Base-by-base conservation (phyloP, 2,113 vertebrate genomes). In the Pomatostomus ruficeps region DNA sequence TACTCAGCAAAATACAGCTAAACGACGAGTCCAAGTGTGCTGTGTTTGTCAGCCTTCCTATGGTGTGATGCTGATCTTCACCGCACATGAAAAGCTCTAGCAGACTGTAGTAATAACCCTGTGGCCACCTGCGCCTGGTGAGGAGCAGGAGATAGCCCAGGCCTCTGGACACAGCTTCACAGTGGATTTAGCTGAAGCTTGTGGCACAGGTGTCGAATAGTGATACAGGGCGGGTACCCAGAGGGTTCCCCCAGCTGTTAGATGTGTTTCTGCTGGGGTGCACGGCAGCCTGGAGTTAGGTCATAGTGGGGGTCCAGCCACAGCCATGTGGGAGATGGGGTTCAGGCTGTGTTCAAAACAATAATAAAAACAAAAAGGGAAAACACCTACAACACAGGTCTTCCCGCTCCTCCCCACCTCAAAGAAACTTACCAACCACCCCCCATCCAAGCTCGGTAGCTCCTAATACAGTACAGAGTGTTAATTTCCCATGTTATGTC, bases 21-120 rank as follows among this genome's bases (percentile, higher is more conserved):
- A 96, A 74, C 61, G 61, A 94, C 63, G 57, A 89, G 61, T 22
- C 70, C 92, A 93, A 73, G 80, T 96, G 94, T 51, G 18, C 36
- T 1, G 0, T 40, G 38, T 55, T 75, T 79, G 23, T 51, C 81
- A 72, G 54, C 46, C 66, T 81, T 91, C 66, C 25, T 71, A 3
- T 33, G 63, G 35, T 12, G 20, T 21, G 48, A 28, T 55, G 48
- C 26, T 77, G 21, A 58, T 65, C 59, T 85, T 63, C 42, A 33
- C 16, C 63, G 23, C 71, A 48, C 74, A 31, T 55, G 51, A 73
- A 43, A 35, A 67, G 25, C 23, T 88, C 28, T 73, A 57, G 31
- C 63, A 91, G 58, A 21, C 33, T 62, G 8, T 42, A 14, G 35
- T 31, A 58, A 52, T 25, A 75, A 77, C 12, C 12, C 17, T n/a